These are phyloP conservation scores for Drosophila asahinai DNA, from an alignment of 1,140 invertebrate species.

Conservation along the genomic window DNA sequence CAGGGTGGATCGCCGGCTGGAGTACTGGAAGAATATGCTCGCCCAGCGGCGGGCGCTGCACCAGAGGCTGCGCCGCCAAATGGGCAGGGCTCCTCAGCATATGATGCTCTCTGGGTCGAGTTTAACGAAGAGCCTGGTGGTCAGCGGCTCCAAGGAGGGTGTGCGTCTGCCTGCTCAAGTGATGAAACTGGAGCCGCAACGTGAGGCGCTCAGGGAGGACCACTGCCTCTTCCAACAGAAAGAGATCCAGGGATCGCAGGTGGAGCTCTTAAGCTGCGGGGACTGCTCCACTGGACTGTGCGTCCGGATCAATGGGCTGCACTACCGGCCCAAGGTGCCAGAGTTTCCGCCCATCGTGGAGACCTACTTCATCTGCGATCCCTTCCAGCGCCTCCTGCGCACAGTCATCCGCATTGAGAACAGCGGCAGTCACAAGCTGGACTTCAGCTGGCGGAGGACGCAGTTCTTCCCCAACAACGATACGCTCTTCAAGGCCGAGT, in stretches of 20 bases:
- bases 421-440: constrained; percentile 33
- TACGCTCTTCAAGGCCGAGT: constrained; percentile 20
- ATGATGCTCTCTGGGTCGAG: constrained; percentile 38
- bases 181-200: neutral
- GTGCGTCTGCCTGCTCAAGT: constrained; percentile 17
- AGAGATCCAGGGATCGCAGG: neutral
- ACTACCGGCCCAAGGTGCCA: constrained; percentile 21
- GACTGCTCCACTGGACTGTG: neutral
- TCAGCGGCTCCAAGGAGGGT: neutral
- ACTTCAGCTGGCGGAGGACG: constrained; percentile 43
- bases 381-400: constrained; percentile 55
- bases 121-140: neutral
- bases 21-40: constrained; percentile 74
- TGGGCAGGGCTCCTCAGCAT: constrained; percentile 18
- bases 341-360: constrained; percentile 54
- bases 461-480: constrained; percentile 55
- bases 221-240: neutral
- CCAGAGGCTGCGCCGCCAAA: constrained; percentile 23
- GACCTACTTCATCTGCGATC: constrained; percentile 58
- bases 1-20: constrained; percentile 58
- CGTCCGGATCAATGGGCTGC: constrained; percentile 61
- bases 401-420: constrained; percentile 67
- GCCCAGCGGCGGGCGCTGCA: constrained; percentile 39
- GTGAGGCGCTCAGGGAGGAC: neutral
- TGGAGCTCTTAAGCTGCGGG: too few species aligned